These are phyloP conservation scores for Melanotaenia nigrans DNA, from an alignment of 2,797 vertebrate species.

Conservation along the genomic window DNA sequence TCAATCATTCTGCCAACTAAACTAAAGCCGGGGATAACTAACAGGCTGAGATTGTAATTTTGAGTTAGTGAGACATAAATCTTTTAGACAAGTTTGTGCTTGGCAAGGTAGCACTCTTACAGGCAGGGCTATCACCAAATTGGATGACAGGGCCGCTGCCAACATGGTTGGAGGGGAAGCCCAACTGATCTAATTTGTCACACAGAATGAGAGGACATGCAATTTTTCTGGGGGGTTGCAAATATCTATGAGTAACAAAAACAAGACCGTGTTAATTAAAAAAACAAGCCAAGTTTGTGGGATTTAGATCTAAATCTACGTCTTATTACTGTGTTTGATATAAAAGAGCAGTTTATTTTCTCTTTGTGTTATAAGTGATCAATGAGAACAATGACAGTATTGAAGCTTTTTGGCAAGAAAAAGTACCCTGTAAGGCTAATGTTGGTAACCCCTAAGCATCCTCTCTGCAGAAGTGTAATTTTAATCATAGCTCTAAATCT, in stretches of 20 bases:
- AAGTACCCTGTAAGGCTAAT: constrained; percentile 30
- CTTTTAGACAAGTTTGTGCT: constrained; percentile 75
- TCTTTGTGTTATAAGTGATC: constrained; percentile 23
- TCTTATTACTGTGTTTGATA: background rate
- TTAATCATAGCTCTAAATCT: constrained; percentile 73
- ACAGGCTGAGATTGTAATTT: constrained; percentile 75
- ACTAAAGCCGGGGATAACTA: constrained; percentile 76
- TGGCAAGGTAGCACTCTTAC: constrained; percentile 59
- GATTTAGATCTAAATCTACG: background rate
- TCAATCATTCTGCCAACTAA: constrained; percentile 78
- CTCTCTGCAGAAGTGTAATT: constrained; percentile 57
- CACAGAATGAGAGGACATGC: constrained; percentile 33
- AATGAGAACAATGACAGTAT: constrained; percentile 26
- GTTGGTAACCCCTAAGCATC: constrained; percentile 44
- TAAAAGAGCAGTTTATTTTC: constrained; percentile 31
- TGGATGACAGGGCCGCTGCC: constrained; percentile 65
- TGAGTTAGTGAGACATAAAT: constrained; percentile 77
- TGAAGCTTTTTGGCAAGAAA: constrained; percentile 25
- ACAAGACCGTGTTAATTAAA: constrained; percentile 8
- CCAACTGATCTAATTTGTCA: constrained; percentile 62
- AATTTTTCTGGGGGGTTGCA: constrained; percentile 42
- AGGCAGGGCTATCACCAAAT: constrained; percentile 64
- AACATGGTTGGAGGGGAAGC: constrained; percentile 48
- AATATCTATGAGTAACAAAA: constrained; percentile 49
- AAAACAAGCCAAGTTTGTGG: background rate